Percentiles rank a stretch among this genome's conserved stretches.
Evolutionary conservation across 2,888 invertebrate genomes (phyloP).

Genomic region (Cataglyphis livida): DNA sequence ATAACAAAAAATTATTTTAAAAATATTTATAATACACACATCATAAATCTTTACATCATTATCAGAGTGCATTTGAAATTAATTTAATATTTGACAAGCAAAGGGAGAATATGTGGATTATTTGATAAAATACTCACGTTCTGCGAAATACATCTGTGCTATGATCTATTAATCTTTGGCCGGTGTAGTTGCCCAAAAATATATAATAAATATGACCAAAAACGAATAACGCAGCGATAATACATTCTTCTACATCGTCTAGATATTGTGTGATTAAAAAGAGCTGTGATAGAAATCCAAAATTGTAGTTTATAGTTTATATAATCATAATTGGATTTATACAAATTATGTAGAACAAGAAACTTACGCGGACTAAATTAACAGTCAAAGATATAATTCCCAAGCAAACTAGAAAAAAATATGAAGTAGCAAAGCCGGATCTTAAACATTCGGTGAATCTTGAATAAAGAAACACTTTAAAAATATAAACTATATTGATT

Average conservation of each 20-base stretch:
- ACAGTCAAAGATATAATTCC: constrained; percentile 23
- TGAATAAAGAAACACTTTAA: constrained; percentile 18
- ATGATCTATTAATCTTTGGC: constrained; percentile 31
- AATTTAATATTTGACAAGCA: neutral
- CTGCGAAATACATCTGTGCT: constrained; percentile 23
- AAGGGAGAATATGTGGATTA: neutral
- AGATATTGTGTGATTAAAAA: constrained; percentile 9
- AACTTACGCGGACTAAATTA: constrained; percentile 45
- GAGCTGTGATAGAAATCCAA: constrained; percentile 4
- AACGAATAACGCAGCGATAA: neutral
- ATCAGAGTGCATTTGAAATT: neutral
- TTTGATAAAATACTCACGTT: constrained; percentile 20
- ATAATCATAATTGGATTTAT: neutral
- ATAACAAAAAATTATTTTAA: neutral
- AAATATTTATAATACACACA: neutral
- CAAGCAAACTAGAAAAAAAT: constrained; percentile 35
- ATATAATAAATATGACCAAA: constrained; percentile 28
- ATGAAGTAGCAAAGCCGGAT: constrained; percentile 29
- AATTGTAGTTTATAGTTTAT: neutral
- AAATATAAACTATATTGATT: neutral
- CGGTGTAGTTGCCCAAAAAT: constrained; percentile 29
- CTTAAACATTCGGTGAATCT: constrained; percentile 34
- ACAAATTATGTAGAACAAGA: neutral
- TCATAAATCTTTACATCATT: neutral
- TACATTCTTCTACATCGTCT: constrained; percentile 16